Base-by-base conservation (phyloP, 1,140 invertebrate species). In the Bombus vancouverensis region DNA sequence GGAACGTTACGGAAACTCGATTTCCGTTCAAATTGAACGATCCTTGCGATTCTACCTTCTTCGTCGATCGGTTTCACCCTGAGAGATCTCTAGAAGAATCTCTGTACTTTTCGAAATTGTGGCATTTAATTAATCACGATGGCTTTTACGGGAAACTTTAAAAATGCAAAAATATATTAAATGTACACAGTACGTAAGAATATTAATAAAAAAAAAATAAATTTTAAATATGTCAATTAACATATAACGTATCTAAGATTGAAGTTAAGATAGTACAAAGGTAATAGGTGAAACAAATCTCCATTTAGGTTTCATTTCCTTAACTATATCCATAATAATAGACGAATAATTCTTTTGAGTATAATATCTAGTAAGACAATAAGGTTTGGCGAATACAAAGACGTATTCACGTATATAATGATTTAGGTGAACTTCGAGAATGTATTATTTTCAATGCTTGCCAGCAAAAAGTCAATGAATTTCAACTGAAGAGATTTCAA, bases 1-100 rank as follows among this genome's bases (percentile, higher is more conserved):
- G 34, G 32, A 76, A 25, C 53, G 10, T 62, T 73, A 34, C 28
- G n/a, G 34, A 13, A 57, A 28, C 39, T 5, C 15, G 71, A 42
- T 13, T 76, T 76, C 25, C 32, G 9, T 22, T 4, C 9, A 18
- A 68, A 53, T 83, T 77, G 76, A 83, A 68, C 15, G n/a, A 76
- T 59, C 53, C 28, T 28, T 13, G 70, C 70, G 1, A 13, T n/a
- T 6, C 28, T 3, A 12, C 12, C 4, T 42, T 18, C 25, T 44
- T 39, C 28, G 9, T 13, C 28, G 71, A 73, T 73, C 6, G 12
- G 12, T 42, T n/a, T 72, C 13, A 18, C 4, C 25, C 9, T 0
- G 13, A 0, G 12, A 8, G 15, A 6, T 37, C 6, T 70, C 4
- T 4, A 13, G 3, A 32, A 28, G 4, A 28, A 70, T 70, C 37